Percentiles rank a stretch among this genome's conserved stretches.
Evolutionary conservation across 1,140 invertebrate species (phyloP).

Genomic region (Vanessa tameamea): DNA sequence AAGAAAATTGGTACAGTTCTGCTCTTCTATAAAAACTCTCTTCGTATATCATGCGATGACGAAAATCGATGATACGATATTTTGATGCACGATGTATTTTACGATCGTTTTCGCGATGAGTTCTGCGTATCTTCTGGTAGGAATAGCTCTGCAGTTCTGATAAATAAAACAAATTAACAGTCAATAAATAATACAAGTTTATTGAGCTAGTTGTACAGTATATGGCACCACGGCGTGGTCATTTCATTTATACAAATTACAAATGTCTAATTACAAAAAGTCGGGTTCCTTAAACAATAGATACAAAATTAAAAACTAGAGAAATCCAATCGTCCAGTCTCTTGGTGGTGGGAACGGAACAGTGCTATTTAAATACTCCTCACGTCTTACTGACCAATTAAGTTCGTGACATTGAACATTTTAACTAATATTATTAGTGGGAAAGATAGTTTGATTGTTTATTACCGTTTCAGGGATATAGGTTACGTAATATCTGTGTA

Average conservation of each 20-base stretch:
- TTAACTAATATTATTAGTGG: background rate
- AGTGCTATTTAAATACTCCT: background rate
- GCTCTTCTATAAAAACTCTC: too few relatives aligned
- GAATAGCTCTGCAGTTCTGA: background rate
- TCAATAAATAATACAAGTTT: conserved; percentile 73
- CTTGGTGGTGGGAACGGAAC: conserved; percentile 32
- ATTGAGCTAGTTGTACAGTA: conserved; percentile 59
- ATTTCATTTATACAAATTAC: conserved; percentile 41
- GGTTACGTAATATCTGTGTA: too few relatives aligned
- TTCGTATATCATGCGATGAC: too few relatives aligned
- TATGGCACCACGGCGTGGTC: conserved; percentile 37
- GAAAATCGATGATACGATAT: too few relatives aligned
- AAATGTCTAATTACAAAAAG: conserved; percentile 40
- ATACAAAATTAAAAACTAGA: conserved; percentile 42
- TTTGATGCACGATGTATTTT: too few relatives aligned
- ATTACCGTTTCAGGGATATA: background rate
- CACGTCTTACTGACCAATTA: background rate
- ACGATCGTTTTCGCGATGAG: too few relatives aligned
- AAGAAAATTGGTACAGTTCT: too few relatives aligned
- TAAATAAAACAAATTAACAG: conserved; percentile 35
- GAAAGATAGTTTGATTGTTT: background rate
- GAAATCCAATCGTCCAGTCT: conserved; percentile 41
- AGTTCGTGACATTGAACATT: background rate
- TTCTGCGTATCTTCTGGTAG: too few relatives aligned
- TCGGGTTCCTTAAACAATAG: conserved; percentile 34